phyloP scores from a whole-genome alignment of 2,113 vertebrate species.

The Onychostoma macrolepis region DNA sequence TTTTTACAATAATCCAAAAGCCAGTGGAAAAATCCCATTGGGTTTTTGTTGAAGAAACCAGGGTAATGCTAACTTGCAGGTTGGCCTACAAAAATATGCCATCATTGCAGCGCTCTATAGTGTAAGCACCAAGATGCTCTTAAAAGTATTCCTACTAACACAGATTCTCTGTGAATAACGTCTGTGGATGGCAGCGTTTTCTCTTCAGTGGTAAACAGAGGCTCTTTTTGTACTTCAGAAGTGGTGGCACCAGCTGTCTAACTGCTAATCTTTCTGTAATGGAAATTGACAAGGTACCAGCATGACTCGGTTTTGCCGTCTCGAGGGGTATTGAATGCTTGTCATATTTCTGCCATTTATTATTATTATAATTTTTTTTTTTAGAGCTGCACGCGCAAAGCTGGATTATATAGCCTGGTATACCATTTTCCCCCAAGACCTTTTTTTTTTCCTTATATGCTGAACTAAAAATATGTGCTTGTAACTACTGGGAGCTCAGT shows the following conservation, averaged over 20 bases:
- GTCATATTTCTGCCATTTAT: constrained; percentile 55
- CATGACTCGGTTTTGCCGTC: constrained; percentile 12
- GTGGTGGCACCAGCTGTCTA: background rate
- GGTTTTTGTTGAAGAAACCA: background rate
- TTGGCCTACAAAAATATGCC: too few species aligned
- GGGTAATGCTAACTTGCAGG: too few species aligned
- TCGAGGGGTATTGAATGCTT: constrained; percentile 51
- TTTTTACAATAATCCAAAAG: background rate
- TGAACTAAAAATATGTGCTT: constrained; percentile 18
- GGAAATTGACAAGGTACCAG: constrained; percentile 56
- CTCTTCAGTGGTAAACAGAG: constrained; percentile 47
- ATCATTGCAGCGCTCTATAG: background rate
- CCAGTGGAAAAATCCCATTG: background rate
- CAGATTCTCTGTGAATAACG: background rate
- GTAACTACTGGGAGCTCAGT: constrained; percentile 33
- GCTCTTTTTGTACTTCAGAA: constrained; percentile 36
- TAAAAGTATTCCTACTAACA: background rate
- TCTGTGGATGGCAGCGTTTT: background rate
- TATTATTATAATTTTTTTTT: too few species aligned
- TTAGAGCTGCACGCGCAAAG: constrained; percentile 47
- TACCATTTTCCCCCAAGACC: constrained; percentile 41
- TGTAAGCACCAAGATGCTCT: background rate
- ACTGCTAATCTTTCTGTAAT: constrained; percentile 55
- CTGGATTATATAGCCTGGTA: constrained; percentile 55
- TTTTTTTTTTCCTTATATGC: background rate